phyloP scores from a whole-genome alignment of 2,888 invertebrate species.

The Prostheceraeus crozeri region DNA sequence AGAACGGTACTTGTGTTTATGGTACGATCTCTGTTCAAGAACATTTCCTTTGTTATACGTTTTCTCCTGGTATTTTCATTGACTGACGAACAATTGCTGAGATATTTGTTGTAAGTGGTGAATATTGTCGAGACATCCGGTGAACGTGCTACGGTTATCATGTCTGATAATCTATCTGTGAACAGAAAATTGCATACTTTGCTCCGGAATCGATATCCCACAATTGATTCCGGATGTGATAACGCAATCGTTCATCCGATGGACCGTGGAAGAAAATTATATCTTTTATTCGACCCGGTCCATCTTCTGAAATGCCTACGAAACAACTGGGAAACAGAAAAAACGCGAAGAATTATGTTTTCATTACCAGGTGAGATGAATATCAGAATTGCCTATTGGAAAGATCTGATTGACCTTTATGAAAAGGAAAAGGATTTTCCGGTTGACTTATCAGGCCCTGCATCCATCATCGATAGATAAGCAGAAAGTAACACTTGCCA shows the following conservation, averaged over 20 bases:
- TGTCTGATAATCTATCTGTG: slow-evolving; percentile 24
- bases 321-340: slow-evolving; percentile 29
- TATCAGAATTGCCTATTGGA: slow-evolving; percentile 20
- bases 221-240: too few relatives aligned
- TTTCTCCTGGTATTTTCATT: slow-evolving; percentile 26
- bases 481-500: slow-evolving; percentile 20
- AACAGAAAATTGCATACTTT: slow-evolving; percentile 14
- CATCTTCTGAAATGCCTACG: slow-evolving; percentile 33
- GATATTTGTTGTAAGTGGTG: slow-evolving; percentile 12
- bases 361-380: slow-evolving; percentile 21
- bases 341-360: slow-evolving; percentile 12
- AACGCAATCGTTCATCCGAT: slow-evolving; percentile 29
- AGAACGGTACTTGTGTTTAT: slow-evolving; percentile 29
- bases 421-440: too few relatives aligned
- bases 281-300: slow-evolving; percentile 28
- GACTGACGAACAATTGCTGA: slow-evolving; percentile 9
- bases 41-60: slow-evolving; percentile 24
- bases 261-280: slow-evolving; percentile 18
- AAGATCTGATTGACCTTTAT: slow-evolving; percentile 28
- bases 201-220: too few relatives aligned
- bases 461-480: slow-evolving; percentile 29
- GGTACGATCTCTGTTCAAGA: slow-evolving; percentile 22
- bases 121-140: slow-evolving; percentile 28
- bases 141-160: slow-evolving; percentile 24
- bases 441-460: slow-evolving; percentile 14